Base-by-base conservation (phyloP, 2,797 vertebrate species). In the Rhincodon typus region DNA sequence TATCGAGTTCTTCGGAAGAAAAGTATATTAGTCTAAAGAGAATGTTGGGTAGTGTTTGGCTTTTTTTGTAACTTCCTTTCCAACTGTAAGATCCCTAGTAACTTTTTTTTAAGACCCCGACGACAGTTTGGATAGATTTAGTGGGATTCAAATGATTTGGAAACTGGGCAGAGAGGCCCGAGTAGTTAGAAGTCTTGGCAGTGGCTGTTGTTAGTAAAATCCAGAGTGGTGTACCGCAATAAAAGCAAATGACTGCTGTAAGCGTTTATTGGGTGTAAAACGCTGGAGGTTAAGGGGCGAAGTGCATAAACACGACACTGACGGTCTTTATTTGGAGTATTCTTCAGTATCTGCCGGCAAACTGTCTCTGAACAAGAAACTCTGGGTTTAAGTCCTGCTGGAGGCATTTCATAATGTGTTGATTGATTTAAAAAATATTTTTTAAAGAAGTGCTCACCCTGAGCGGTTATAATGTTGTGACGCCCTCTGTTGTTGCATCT, bases 181-280 rank as follows among this genome's bases (percentile, higher is more conserved):
- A 15, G n/a, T 67, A 95, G 96, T 96, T 96, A 96, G 97, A 97
- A 96, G 97, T 98, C 97, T 97, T 97, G 98, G 98, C 97, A 98
- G 97, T 98, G 98, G 97, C 97, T 97, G 97, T 97, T 98, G 98
- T 97, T 97, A 97, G 96, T 96, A 97, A 97, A 97, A 97, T 96
- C 96, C 97, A 87, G 97, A 97, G 98, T 98, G 98, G 97, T 98
- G 97, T 98, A 98, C 97, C 96, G 97, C 97, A 98, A 98, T 99
- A 99, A 99, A 99, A 99, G 98, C 99, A 98, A 99, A 99, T 99
- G 98, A 98, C 98, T 97, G 98, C 98, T 98, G 98, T 99, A 98
- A 98, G 98, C 97, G 97, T 99, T 99, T 99, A 99, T 99, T 98
- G 98, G 98, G 98, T 99, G 98, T 98, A 98, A 99, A 99, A 98